phyloP scores from a whole-genome alignment of 2,888 invertebrate genomes.

The Idaea aversata region DNA sequence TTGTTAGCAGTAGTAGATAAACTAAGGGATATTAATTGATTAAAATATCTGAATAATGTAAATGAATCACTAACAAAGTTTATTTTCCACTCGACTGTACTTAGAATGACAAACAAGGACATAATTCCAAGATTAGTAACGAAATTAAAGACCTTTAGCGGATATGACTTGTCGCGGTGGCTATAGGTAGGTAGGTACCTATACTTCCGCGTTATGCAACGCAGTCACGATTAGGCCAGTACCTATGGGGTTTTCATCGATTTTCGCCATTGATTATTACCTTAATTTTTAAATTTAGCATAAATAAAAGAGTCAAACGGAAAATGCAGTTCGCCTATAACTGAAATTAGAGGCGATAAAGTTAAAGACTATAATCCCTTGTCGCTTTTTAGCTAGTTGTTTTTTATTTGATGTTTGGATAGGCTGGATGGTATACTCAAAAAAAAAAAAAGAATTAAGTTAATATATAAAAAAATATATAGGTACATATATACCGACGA shows the following conservation, averaged over 20 bases:
- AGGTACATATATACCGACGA: no score
- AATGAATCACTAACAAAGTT: background rate
- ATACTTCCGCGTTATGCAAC: background rate
- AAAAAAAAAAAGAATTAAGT: no score
- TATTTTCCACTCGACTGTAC: background rate
- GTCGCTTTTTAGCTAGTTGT: no score
- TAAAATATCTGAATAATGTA: background rate
- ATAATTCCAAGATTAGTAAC: background rate
- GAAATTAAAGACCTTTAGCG: conserved; percentile 4
- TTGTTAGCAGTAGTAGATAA: background rate
- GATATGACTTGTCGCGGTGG: background rate
- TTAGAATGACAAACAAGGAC: background rate
- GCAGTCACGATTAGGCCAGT: background rate
- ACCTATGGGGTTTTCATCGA: background rate
- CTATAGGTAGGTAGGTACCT: background rate
- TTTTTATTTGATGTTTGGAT: no score
- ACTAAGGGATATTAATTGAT: background rate
- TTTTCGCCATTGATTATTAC: background rate
- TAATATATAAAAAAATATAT: no score
- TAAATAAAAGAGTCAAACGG: no score
- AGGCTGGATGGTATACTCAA: no score
- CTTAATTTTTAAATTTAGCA: no score
- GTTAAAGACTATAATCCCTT: no score
- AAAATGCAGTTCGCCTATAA: no score
- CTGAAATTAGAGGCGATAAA: no score